Base-by-base conservation (phyloP, 2,797 vertebrate genomes). In the Ctenopoma kingsleyae region DNA sequence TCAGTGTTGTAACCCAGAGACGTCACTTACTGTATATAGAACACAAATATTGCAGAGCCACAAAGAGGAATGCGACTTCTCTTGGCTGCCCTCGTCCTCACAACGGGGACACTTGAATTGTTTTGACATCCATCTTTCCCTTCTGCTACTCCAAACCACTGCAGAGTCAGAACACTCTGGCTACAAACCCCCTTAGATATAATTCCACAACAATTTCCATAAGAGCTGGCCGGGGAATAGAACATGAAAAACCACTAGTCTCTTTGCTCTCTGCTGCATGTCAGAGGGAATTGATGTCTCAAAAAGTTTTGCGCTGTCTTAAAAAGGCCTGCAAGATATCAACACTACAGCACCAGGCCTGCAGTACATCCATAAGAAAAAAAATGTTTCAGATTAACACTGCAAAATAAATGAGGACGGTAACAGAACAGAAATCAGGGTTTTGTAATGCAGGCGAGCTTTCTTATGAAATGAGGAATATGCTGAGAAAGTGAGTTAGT, bases 151-250 rank as follows among this genome's bases (percentile, higher is more conserved):
- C 61, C 80, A 83, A 85, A 80, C 63, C 76, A 81, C 87, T 78
- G 79, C 81, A 73, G 83, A 91, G 85, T 85, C 78, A 76, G 66
- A 83, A 67, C 50, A 65, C 79, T 81, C 66, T 43, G 80, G 74
- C 89, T 91, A 89, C 83, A 86, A 85, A 83, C 74, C 78, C 79
- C 78, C 71, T 76, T 59, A 87, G 75, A 90, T 82, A 91, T 91
- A 88, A 94, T 93, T 92, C 87, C 84, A 80, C 87, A 89, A 88
- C 88, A 84, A 87, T 92, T 91, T 93, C 85, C 81, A 87, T 89
- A 90, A 93, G 87, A 80, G 64, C 87, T 67, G 77, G 78, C 83
- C 73, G 59, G 87, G 81, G 88, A 90, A 81, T 75, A 81, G 60
- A 85, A 86, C 85, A 80, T 80, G 75, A 85, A 89, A 85, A 91